Conservation (phyloP, 2,113 vertebrate genomes). For the Heterotilapia buettikoferi region DNA sequence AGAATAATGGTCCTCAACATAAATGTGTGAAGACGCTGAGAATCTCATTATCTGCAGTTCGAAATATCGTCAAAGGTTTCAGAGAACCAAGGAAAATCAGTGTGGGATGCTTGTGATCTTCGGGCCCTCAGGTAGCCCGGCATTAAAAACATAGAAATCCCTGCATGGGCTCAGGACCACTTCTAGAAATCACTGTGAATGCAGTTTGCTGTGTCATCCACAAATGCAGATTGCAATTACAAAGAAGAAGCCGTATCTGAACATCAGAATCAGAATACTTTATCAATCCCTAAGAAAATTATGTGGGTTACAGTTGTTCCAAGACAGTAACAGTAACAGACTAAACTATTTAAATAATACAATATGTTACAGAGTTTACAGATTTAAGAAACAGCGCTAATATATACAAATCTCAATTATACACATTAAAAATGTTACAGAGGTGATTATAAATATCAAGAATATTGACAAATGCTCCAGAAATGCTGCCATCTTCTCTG, state of each 20-base stretch:
- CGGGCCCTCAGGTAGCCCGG: neutral
- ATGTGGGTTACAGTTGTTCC: too few relatives aligned
- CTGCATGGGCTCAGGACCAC: neutral
- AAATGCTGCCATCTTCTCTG: neutral
- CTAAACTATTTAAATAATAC: neutral
- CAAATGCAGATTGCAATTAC: neutral
- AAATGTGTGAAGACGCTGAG: neutral
- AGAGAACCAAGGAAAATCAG: rapidly evolving
- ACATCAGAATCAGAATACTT: neutral
- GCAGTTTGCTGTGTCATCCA: neutral
- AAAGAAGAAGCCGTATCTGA: neutral
- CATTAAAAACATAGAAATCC: neutral
- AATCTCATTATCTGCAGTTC: neutral
- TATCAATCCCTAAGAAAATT: neutral
- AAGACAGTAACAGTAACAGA: too few relatives aligned
- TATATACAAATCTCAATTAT: neutral
- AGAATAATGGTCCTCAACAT: neutral
- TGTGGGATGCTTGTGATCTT: neutral
- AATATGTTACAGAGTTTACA: neutral
- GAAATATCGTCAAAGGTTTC: neutral
- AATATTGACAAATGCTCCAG: neutral
- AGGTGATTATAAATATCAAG: neutral
- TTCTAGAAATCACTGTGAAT: neutral
- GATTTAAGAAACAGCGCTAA: rapidly evolving
- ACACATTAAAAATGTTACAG: neutral